Evolutionary conservation across 2,888 invertebrate genomes (phyloP), one percentile per base, ranked within the genome.

Genomic region (Elgonia sp.): DNA sequence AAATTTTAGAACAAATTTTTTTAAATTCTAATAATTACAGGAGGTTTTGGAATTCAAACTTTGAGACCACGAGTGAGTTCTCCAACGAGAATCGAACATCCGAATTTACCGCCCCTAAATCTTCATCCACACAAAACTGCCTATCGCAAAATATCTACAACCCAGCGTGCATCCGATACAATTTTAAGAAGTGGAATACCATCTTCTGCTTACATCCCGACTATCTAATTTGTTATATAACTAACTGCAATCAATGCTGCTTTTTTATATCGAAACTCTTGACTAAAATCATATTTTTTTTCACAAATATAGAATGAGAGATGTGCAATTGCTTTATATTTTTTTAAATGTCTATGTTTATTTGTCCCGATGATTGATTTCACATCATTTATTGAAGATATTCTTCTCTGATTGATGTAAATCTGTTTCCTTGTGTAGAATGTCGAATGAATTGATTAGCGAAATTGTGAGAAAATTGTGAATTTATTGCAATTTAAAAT

Each of bases 1-100:
- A 29, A 29, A 3, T 29, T 29, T 29, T 29, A 29, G n/a, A 29
- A 29, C 3, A 29, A 29, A 16, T 65, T 16, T 29, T 60, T 14
- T 10, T 3, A 29, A 8, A 60, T 5, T 63, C n/a, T 5, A 57
- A 53, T 12, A 46, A 39, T 67, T 69, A 37, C 76, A 94, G 93
- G 92, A 46, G 91, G 92, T 39, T 91, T 92, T 39, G 92, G 92
- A 42, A 90, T 92, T 70, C 93, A 92, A 72, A 93, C 93, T n/a
- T 86, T 94, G 79, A 95, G 97, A 70, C 97, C 97, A 0, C 94
- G 96, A 29, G 97, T 98, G 0, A 97, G 98, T 7, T 97, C 97
- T 0, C 97, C 98, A 0, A 97, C 97, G 0, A 96, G 97, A 90
- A 97, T 98, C 91, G 98, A 98, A 92, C 96, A 97, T 92, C 97